Evolutionary conservation across 2,888 invertebrate genomes (phyloP).

Genomic region (Drosophila borealis): DNA sequence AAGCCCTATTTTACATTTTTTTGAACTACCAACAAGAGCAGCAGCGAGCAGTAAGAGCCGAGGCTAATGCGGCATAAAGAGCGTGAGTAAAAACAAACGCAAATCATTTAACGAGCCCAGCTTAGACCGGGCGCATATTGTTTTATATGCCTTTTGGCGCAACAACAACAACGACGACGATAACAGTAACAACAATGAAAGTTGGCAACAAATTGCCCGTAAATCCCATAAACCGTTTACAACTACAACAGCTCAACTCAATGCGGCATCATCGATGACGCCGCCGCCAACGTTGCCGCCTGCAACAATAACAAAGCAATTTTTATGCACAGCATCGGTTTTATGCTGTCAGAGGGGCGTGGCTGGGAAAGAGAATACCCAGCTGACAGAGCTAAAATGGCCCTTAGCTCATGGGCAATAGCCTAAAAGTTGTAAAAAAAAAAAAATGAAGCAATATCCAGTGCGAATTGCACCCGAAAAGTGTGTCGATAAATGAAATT

Average conservation of each 20-base stretch:
- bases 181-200: constrained; percentile 65
- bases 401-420: constrained; percentile 43
- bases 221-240: constrained; percentile 82
- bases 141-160: constrained; percentile 66
- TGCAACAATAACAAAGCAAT: constrained; percentile 80
- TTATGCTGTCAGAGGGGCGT: constrained; percentile 30
- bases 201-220: constrained; percentile 81
- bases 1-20: constrained; percentile 71
- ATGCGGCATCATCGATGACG: constrained; percentile 66
- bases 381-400: constrained; percentile 68
- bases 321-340: constrained; percentile 71
- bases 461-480: constrained; percentile 36
- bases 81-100: constrained; percentile 68
- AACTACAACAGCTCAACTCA: constrained; percentile 75
- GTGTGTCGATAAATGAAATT: constrained; percentile 65
- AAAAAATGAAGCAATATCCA: constrained; percentile 9
- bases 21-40: constrained; percentile 53
- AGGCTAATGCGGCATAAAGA: constrained; percentile 70
- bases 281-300: constrained; percentile 50
- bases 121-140: constrained; percentile 77
- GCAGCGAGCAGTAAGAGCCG: constrained; percentile 32
- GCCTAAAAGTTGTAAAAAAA: constrained; percentile 55
- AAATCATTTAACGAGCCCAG: constrained; percentile 80
- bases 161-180: constrained; percentile 24
- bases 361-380: neutral